phyloP scores from a whole-genome alignment of 1,140 invertebrate genomes.

The Dendrolimus kikuchii region DNA sequence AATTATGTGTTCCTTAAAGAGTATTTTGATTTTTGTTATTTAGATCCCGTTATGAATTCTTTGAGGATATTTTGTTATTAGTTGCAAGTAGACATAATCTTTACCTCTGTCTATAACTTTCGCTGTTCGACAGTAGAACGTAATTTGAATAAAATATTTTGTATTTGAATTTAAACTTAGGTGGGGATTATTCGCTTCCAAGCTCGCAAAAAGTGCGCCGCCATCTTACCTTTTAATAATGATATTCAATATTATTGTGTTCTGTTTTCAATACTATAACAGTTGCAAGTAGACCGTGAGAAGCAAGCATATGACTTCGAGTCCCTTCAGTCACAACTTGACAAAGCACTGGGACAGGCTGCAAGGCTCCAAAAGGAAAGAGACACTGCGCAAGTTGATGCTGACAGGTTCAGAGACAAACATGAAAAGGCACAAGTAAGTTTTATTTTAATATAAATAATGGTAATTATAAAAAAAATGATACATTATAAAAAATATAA shows the following conservation, averaged over 20 bases:
- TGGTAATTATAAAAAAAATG: not conserved
- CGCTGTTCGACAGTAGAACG: too few relatives aligned
- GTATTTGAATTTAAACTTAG: too few relatives aligned
- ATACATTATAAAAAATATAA: not conserved
- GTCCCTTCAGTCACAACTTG: conserved; percentile 90
- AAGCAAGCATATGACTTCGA: conserved; percentile 92
- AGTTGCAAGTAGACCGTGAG: conserved; percentile 92
- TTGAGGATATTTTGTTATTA: too few relatives aligned
- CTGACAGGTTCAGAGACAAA: conserved; percentile 90
- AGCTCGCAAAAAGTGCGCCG: too few relatives aligned
- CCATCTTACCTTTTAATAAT: too few relatives aligned
- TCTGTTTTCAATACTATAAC: conserved; percentile 4
- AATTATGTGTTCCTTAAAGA: too few relatives aligned
- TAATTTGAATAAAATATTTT: too few relatives aligned
- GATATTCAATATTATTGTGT: not conserved
- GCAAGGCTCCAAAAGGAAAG: conserved; percentile 91
- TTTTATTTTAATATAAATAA: not conserved
- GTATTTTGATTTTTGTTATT: too few relatives aligned
- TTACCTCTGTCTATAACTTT: too few relatives aligned
- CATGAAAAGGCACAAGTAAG: conserved; percentile 90
- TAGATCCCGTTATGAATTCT: too few relatives aligned
- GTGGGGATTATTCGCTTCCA: too few relatives aligned
- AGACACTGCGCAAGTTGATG: conserved; percentile 87
- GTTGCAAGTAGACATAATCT: too few relatives aligned
- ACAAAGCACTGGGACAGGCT: conserved; percentile 89